Evolutionary conservation across 2,888 invertebrate species (phyloP), one percentile per base, ranked within the genome.

Genomic region (Mesorhabditis spiculigera): DNA sequence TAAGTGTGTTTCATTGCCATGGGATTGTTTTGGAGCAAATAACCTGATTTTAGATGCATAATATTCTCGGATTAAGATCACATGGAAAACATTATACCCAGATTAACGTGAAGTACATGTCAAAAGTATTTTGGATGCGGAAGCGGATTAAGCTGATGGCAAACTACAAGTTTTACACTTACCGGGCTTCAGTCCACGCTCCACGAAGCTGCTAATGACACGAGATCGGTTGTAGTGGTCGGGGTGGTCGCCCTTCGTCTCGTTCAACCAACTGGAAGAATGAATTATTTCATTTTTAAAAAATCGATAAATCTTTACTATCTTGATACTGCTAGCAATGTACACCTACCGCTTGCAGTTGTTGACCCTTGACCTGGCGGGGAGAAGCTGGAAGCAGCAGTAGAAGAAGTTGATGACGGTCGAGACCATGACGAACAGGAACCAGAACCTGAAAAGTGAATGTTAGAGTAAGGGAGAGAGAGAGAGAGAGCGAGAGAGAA

Each of bases 351-450:
- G 8, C 58, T n/a, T 10, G n/a, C 58, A 50, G n/a, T n/a, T 45
- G 28, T 61, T 72, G 58, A 73, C 73, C 16, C 84, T 79, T 28
- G 78, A 66, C 41, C 63, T 50, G 4, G 73, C 62, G 28, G 79
- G 71, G 43, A 78, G 65, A 61, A 83, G 66, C 10, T 86, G 85
- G 75, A 84, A 83, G 45, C 86, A 75, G 86, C 87, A 87, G 73
- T 87, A 86, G 62, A 88, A 74, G 78, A 88, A 87, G 81, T 88
- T 88, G 80, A 86, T 84, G 62, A 86, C 75, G 66, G 88, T 88
- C 71, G 87, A 82, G 64, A 86, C 81, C 45, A 87, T 85, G 6
- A 88, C 87, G 68, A 88, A 86, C 6, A 88, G 85, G 73, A 88
- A 86, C 88, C 88, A 88, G 82, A 88, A 75, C 78, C 77, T 76